Evolutionary conservation across 2,888 invertebrate species (phyloP), one percentile per base, ranked within the genome.

Genomic region (Volucella zonaria): DNA sequence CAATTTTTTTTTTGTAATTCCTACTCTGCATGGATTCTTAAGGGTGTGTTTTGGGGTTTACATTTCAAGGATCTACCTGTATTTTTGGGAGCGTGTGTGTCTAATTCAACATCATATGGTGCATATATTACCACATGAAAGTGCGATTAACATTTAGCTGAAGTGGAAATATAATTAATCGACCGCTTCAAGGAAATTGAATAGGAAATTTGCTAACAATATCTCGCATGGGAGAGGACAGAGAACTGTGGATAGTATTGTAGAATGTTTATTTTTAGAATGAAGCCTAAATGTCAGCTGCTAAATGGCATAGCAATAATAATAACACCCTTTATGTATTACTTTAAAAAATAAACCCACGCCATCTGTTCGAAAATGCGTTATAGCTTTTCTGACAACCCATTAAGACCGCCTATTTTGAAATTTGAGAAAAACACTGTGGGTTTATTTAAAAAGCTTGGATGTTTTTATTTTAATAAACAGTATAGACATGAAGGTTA

Each of bases 101-200:
- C n/a, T 58, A 71, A 45, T 58, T 47, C 47, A 18, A 66, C 52
- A 42, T 42, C 9, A 9, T 4, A 31, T 68, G 31, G 31, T 23
- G 18, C 18, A 23, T 14, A 10, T 56, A 18, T 47, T 47, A 51
- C 51, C 23, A 14, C 23, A 71, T 71, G 11, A 59, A 51, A 51
- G 59, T 59, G 42, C 59, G 51, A 59, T 51, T 59, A 71, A 59
- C 59, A 49, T 71, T 59, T 59, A 59, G 49, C 59, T 59, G 12
- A n/a, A 49, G 49, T 58, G 49, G n/a, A 47, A 4, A 56, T 64
- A 14, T 23, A 64, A 64, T 38, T 58, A 56, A 68, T 45, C 56
- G 68, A 11, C 1, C 42, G 38, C 11, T 31, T 56, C 12, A 12
- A 31, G 12, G 14, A n/a, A 12, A 3, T 18, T 11, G 38, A 14